These are phyloP conservation scores for Herminia tarsipennalis DNA, from an alignment of 2,888 invertebrate species.

Conservation along the genomic window DNA sequence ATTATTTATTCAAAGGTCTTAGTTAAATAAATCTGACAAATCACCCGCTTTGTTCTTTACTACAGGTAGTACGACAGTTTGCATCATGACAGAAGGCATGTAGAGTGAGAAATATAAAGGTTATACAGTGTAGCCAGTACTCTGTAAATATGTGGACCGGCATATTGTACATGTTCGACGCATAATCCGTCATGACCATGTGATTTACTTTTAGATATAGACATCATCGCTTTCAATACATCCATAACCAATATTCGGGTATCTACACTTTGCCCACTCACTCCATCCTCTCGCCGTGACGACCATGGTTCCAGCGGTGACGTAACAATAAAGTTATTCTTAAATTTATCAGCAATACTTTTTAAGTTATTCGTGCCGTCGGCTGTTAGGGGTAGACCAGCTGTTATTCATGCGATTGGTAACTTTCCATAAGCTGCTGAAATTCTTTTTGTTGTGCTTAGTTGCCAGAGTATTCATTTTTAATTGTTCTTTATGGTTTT, in stretches of 20 bases:
- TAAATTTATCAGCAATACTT: not conserved
- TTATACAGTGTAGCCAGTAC: not conserved
- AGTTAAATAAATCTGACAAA: no score
- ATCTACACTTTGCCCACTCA: not conserved
- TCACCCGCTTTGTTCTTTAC: not conserved
- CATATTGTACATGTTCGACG: slow-evolving; percentile 5
- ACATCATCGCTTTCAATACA: not conserved
- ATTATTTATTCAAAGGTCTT: no score
- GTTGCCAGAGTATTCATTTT: not conserved
- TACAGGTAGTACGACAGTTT: not conserved
- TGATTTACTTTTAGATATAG: slow-evolving; percentile 1
- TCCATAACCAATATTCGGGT: not conserved
- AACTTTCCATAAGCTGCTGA: not conserved
- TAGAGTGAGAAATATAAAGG: not conserved
- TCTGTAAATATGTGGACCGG: not conserved
- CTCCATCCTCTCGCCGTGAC: not conserved
- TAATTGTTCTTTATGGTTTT: no score
- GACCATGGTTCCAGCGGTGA: not conserved
- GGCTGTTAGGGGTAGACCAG: not conserved
- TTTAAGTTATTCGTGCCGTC: not conserved
- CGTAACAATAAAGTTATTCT: not conserved
- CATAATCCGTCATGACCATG: slow-evolving; percentile 3
- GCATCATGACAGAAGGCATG: not conserved
- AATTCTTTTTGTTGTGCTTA: not conserved
- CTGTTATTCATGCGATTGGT: not conserved